Base-by-base conservation (phyloP, 2,888 invertebrate species). In the Tribolium freemani region DNA sequence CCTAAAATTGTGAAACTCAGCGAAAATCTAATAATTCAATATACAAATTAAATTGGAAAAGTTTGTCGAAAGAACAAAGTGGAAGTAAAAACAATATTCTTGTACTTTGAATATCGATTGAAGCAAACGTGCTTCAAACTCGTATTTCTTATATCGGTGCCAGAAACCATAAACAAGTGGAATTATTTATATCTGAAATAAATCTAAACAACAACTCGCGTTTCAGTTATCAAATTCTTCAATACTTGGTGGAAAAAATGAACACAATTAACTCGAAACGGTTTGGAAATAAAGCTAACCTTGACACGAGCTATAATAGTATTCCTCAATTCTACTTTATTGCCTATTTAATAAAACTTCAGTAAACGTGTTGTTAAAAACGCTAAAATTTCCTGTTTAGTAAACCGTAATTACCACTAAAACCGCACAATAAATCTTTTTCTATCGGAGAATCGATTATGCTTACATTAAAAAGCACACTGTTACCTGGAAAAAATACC, bases 181-280 rank as follows among this genome's bases (percentile, higher is more conserved):
- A 53, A 51, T 60, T 60, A 60, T 60, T 64, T 64, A 64, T 61
- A 61, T 61, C 61, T 44, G 31, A 31, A 64, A 64, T 46, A 64
- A 64, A 64, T 64, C 63, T 64, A 10, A 64, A 64, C 46, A 44
- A 3, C 6, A 21, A 26, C 26, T 56, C 48, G 61, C 61, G 63
- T 64, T 64, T 38, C 51, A 20, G 50, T 51, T 64, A 64, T 64
- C 63, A 64, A 31, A 64, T 11, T 48, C 26, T 60, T 48, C n/a
- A n/a, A 48, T 21, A 60, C 10, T 46, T 38, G 38, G 20, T 1
- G 13, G 2, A 4, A 9, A 56, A 56, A 38, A 56, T 38, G 26
- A 16, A 10, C 26, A 16, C 3, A 56, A 56, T 56, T 31, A 38
- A 13, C 11, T 11, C 8, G 38, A 38, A 38, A 38, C n/a, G n/a